A percentile compares a stretch with the other conserved stretches of the same genome.
phyloP scores from a whole-genome alignment of 2,888 invertebrate genomes.

The Drosophila subquinaria region DNA sequence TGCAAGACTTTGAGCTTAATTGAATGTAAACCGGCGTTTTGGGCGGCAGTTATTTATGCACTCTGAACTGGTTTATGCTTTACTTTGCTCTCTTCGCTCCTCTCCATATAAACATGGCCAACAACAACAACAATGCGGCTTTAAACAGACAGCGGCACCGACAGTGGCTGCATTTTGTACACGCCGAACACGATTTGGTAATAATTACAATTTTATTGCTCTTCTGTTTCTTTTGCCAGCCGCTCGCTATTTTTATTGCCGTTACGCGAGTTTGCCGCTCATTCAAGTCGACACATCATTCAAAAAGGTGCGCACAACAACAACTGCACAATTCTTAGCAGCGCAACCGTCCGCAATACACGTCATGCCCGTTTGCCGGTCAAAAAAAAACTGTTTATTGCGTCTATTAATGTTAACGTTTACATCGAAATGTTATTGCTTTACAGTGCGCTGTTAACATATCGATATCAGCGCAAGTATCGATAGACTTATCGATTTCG shows the following conservation, averaged over 20 bases:
- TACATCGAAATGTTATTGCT: constrained; percentile 14
- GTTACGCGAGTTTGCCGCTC: constrained; percentile 74
- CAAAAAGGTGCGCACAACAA: constrained; percentile 68
- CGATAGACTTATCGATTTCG: background rate
- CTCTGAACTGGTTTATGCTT: constrained; percentile 64
- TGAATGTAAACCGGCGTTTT: constrained; percentile 64
- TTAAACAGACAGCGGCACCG: constrained; percentile 22
- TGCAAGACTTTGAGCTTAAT: constrained; percentile 53
- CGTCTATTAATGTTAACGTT: constrained; percentile 10
- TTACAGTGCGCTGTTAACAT: background rate
- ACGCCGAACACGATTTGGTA: constrained; percentile 65
- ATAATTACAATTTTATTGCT: constrained; percentile 65
- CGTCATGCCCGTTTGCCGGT: constrained; percentile 52
- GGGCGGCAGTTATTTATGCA: constrained; percentile 53
- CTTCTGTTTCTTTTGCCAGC: constrained; percentile 32
- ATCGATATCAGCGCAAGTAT: constrained; percentile 5
- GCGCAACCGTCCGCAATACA: constrained; percentile 43
- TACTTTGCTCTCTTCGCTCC: constrained; percentile 19
- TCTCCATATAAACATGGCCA: constrained; percentile 16
- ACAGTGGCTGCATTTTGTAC: constrained; percentile 36
- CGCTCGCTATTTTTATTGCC: constrained; percentile 59
- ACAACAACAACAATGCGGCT: constrained; percentile 9
- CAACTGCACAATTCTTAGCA: constrained; percentile 21
- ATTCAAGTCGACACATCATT: constrained; percentile 63
- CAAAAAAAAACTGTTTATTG: constrained; percentile 45